Evolutionary conservation across 2,113 vertebrate species (phyloP), one percentile per base, ranked within the genome.

Genomic region (Cichladusa arquata): DNA sequence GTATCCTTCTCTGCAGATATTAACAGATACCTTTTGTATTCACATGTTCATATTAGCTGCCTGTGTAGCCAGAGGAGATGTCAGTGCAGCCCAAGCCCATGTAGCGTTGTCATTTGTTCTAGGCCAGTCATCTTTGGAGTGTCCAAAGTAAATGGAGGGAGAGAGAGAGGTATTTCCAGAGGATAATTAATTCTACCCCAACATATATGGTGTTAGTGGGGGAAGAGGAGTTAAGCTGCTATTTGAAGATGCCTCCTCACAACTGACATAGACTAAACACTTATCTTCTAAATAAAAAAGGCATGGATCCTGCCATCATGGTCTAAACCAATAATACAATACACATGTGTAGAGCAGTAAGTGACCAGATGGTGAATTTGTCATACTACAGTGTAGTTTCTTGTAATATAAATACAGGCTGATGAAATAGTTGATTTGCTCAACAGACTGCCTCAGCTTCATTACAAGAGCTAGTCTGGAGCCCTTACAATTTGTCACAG

Each of bases 361-460:
- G 54, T 70, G 90, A 77, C 79, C 90, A 94, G 81, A 93, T 88
- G 71, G 81, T 22, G 76, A 88, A 80, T 94, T 93, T 92, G 81
- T 95, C 85, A 62, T 62, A 54, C 74, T 47, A 47, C 58, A 40
- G 45, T 3, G 26, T 48, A 70, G 62, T 51, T 95, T 88, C 85
- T 95, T 90, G 57, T 57, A 83, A 73, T 38, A 70, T 84, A 93
- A 91, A 91, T 81, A 86, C n/a, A 56, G 47, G 62, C 71, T 88
- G 92, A 93, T 80, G 64, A 96, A 93, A 94, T 24, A 73, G 76
- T 70, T 83, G 79, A 86, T 94, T 86, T 86, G 51, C 79, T 81
- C 81, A 90, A 51, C 47, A 93, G 67, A 80, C 47, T 1, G 14
- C 71, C 67, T 93, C 87, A 83, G 85, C 74, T 80, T 91, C 64